Conservation (phyloP, 2,113 vertebrate species). For the Pterocles burchelli region DNA sequence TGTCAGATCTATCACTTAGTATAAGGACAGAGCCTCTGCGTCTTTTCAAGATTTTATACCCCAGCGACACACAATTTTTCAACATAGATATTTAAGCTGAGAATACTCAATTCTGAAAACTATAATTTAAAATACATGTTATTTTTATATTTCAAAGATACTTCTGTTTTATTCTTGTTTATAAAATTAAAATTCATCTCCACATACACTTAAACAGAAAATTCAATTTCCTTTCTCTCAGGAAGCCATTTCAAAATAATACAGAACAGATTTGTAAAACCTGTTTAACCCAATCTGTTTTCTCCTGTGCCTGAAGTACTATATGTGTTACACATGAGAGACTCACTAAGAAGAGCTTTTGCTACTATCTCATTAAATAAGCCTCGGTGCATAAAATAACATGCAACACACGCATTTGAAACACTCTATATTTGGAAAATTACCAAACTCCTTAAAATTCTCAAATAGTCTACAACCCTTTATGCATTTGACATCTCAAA, state of each 20-base stretch:
- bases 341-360: not conserved
- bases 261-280: not conserved
- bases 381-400: not conserved
- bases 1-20: not conserved
- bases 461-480: not conserved
- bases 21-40: not conserved
- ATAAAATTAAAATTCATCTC: not conserved
- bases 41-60: not conserved
- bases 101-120: not conserved
- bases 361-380: slow-evolving; percentile 13
- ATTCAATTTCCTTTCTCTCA: not conserved
- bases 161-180: not conserved
- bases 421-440: not conserved
- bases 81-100: not conserved
- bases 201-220: not conserved
- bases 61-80: not conserved
- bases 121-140: not conserved
- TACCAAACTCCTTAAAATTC: not conserved
- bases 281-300: not conserved
- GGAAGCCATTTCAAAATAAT: slow-evolving; percentile 10
- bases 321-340: not conserved
- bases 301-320: not conserved
- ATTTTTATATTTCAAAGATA: slow-evolving; percentile 2
- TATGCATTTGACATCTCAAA: not conserved
- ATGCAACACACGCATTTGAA: not conserved